These are phyloP conservation scores for Troides oblongomaculatus DNA, from an alignment of 2,888 invertebrate species.

Conservation along the genomic window DNA sequence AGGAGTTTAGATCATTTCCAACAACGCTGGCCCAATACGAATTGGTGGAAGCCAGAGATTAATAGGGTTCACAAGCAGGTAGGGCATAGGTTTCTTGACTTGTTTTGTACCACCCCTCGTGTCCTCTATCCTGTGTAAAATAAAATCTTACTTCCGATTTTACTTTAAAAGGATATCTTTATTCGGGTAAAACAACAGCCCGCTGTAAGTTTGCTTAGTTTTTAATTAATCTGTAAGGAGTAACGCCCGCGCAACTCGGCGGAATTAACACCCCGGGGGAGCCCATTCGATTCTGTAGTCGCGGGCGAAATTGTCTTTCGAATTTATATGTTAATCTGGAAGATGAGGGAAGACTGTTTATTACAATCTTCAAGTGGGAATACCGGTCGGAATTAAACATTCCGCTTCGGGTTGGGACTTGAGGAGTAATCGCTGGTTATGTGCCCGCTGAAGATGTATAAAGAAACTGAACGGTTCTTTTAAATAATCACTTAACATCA, in stretches of 20 bases:
- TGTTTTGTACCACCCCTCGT: too few relatives aligned
- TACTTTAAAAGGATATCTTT: background rate
- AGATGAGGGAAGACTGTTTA: conserved; percentile 47
- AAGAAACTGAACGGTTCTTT: too few relatives aligned
- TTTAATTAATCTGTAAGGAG: conserved; percentile 50
- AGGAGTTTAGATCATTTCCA: too few relatives aligned
- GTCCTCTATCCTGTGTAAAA: too few relatives aligned
- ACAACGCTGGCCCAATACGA: too few relatives aligned
- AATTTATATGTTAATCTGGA: conserved; percentile 61
- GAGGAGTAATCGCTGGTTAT: background rate
- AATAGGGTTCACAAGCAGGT: too few relatives aligned
- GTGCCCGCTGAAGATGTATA: too few relatives aligned
- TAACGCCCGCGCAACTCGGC: conserved; percentile 38
- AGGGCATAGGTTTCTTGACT: too few relatives aligned
- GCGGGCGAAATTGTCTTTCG: conserved; percentile 48
- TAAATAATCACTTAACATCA: too few relatives aligned
- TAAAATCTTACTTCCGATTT: too few relatives aligned
- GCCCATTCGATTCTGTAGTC: conserved; percentile 52
- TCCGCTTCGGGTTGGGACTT: conserved; percentile 34
- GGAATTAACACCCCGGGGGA: conserved; percentile 45
- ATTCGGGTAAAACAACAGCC: conserved; percentile 19
- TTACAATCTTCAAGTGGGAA: conserved; percentile 35
- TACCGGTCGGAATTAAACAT: conserved; percentile 34
- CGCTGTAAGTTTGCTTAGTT: conserved; percentile 27
- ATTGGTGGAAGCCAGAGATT: too few relatives aligned